Conservation (phyloP, 2,888 invertebrate genomes). For the Tridacna crocea region DNA sequence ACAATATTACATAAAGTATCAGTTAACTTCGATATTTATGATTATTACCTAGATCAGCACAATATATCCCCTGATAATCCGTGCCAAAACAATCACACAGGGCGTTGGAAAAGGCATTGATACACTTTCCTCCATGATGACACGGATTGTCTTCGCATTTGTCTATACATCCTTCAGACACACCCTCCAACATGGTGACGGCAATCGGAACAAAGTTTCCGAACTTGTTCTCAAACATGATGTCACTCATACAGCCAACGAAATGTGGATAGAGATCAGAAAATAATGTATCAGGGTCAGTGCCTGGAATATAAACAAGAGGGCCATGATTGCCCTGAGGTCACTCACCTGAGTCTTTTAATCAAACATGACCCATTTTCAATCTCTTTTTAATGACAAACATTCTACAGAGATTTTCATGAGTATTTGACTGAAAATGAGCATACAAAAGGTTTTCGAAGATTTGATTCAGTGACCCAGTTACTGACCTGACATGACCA, state of each 20-base stretch:
- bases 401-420: no score
- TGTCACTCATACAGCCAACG: conserved; percentile 73
- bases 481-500: no score
- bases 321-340: no score
- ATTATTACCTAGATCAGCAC: conserved; percentile 91
- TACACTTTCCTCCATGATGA: conserved; percentile 93
- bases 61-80: conserved; percentile 94
- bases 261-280: conserved; percentile 64
- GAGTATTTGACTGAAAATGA: no score
- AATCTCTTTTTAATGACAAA: no score
- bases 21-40: no score
- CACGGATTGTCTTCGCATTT: conserved; percentile 91
- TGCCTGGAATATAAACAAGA: conserved; percentile 35
- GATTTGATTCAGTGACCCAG: no score
- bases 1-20: no score
- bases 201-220: conserved; percentile 59
- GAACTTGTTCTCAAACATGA: conserved; percentile 63
- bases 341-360: no score
- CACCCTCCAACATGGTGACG: conserved; percentile 57
- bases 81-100: conserved; percentile 97
- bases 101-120: conserved; percentile 95
- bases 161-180: conserved; percentile 90
- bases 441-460: no score
- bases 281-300: conserved; percentile 63
- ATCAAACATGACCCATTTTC: no score